Conservation (phyloP, 1,140 invertebrate species). For the Diorhabda elongata region DNA sequence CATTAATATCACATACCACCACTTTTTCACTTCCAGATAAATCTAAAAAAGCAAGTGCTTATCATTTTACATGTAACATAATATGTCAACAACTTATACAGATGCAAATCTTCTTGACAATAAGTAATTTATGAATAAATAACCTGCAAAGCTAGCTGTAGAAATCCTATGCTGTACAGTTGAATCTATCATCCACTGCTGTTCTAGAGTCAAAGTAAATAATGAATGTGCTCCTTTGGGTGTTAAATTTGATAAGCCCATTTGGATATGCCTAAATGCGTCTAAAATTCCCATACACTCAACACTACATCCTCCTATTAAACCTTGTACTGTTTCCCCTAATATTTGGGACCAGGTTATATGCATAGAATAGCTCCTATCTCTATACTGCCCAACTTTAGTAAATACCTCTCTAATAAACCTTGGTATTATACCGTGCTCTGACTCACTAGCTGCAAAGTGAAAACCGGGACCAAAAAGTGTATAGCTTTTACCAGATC, state of each 20-base stretch:
- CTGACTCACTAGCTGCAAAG: slow-evolving; percentile 63
- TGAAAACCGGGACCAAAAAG: slow-evolving; percentile 70
- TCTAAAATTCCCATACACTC: slow-evolving; percentile 44
- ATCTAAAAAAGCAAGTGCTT: slow-evolving; percentile 43
- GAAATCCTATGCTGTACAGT: slow-evolving; percentile 57
- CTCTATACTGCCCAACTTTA: slow-evolving; percentile 57
- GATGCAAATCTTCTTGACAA: too few relatives aligned
- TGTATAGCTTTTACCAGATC: slow-evolving; percentile 74
- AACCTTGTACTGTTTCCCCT: slow-evolving; percentile 44
- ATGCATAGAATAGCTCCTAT: slow-evolving; percentile 57
- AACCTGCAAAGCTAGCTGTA: slow-evolving; percentile 60
- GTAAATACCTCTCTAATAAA: slow-evolving; percentile 70
- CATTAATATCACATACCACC: slow-evolving; percentile 44
- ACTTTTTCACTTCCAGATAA: slow-evolving; percentile 58
- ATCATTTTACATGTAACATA: too few relatives aligned
- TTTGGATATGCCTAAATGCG: slow-evolving; percentile 45
- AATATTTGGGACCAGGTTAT: slow-evolving; percentile 63
- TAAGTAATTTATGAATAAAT: too few relatives aligned
- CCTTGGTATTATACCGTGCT: slow-evolving; percentile 71
- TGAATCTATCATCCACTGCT: slow-evolving; percentile 59
- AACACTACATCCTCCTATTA: slow-evolving; percentile 40
- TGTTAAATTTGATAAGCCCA: slow-evolving; percentile 47
- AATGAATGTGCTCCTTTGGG: slow-evolving; percentile 52
- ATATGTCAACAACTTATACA: too few relatives aligned
- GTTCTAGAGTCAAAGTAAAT: slow-evolving; percentile 65